A percentile compares a stretch with the other conserved stretches of the same genome.
Evolutionary conservation across 2,888 invertebrate genomes (phyloP).

Genomic region (Agonopterix arenella): DNA sequence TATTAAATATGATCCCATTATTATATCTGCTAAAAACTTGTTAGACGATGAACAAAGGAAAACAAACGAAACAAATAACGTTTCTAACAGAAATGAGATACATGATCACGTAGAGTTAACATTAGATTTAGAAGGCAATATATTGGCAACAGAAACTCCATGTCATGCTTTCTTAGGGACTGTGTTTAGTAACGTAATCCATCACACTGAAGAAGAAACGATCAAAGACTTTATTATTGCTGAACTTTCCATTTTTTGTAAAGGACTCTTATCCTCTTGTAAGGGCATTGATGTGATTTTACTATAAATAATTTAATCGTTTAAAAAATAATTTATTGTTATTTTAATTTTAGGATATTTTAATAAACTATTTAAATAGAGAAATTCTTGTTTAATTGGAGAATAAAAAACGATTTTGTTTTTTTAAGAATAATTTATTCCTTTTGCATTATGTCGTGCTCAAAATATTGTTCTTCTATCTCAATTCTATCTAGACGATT

Average conservation of each 20-base stretch:
- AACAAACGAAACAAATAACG: slow-evolving; percentile 1
- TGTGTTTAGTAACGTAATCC: slow-evolving; percentile 46
- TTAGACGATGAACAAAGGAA: slow-evolving; percentile 8
- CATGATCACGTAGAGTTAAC: slow-evolving; percentile 24
- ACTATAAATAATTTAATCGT: slow-evolving; percentile 30
- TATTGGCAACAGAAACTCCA: slow-evolving; percentile 49
- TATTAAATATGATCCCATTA: slow-evolving; percentile 22
- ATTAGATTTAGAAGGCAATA: slow-evolving; percentile 59
- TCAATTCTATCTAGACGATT: too few relatives aligned
- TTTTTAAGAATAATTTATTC: slow-evolving; percentile 34
- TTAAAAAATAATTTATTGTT: slow-evolving; percentile 22
- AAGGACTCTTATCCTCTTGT: slow-evolving; percentile 58
- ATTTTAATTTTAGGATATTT: slow-evolving; percentile 14
- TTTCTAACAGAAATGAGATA: background rate
- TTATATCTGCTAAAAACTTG: slow-evolving; percentile 27
- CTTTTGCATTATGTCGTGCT: slow-evolving; percentile 49
- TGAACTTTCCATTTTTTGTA: slow-evolving; percentile 61
- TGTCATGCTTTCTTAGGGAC: slow-evolving; percentile 66
- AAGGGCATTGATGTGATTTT: slow-evolving; percentile 60
- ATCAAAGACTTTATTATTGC: slow-evolving; percentile 54
- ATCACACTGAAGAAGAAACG: slow-evolving; percentile 36
- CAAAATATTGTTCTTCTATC: slow-evolving; percentile 45
- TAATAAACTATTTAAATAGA: slow-evolving; percentile 8
- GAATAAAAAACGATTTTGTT: slow-evolving; percentile 17
- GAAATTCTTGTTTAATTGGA: slow-evolving; percentile 5